Evolutionary conservation across 2,113 vertebrate genomes (phyloP).

Genomic region (Malurus melanocephalus): DNA sequence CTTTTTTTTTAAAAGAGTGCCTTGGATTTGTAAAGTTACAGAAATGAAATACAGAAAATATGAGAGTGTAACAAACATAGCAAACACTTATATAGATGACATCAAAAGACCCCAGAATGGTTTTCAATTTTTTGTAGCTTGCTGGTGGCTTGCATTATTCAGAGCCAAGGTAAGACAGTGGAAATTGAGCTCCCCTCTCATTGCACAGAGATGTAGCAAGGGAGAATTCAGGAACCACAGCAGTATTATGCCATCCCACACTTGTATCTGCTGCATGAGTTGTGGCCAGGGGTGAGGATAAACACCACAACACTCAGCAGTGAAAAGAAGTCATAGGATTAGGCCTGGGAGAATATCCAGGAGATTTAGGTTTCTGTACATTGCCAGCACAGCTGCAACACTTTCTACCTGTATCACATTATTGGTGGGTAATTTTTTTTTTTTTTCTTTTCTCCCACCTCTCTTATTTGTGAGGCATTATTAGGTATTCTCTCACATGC

Average conservation of each 20-base stretch:
- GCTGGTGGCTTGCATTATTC: neutral
- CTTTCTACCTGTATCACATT: neutral
- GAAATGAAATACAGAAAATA: neutral
- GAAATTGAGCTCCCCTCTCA: neutral
- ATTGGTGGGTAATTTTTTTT: neutral
- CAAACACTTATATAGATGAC: neutral
- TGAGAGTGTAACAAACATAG: neutral
- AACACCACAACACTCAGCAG: neutral
- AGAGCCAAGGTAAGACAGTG: neutral
- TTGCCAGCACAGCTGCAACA: neutral
- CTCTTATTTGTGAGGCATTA: neutral
- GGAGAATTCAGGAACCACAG: neutral
- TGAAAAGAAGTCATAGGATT: constrained; percentile 12
- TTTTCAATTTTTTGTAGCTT: neutral
- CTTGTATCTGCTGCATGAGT: neutral
- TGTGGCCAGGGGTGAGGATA: neutral
- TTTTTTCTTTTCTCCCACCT: neutral
- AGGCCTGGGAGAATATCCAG: neutral
- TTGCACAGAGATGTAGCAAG: neutral
- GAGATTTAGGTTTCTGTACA: neutral
- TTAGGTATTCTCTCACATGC: neutral
- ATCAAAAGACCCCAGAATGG: neutral
- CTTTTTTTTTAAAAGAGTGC: neutral
- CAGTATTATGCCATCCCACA: neutral
- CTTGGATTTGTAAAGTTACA: neutral